Base-by-base conservation (phyloP, 2,797 vertebrate genomes). In the Sebastes diaconus region DNA sequence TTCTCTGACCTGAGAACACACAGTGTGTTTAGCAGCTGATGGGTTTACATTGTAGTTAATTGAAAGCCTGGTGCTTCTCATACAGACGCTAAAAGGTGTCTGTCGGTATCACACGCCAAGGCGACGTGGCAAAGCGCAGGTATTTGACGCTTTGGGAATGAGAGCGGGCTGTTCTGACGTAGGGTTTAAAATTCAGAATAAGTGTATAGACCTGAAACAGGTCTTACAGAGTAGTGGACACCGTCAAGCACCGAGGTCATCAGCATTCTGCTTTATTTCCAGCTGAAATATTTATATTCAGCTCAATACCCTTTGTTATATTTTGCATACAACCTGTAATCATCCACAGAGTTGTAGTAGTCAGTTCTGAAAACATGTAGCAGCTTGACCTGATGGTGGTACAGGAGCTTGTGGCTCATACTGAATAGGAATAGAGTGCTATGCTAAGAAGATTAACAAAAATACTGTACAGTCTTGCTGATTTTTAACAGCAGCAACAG, bases 201-300 rank as follows among this genome's bases (percentile, higher is more conserved):
- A 8, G 1, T 34, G 36, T 42, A 42, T 16, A 77, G 46, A 57
- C 30, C 2, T 4, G 24, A 54, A 77, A 30, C 34, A 59, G 32
- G 42, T 42, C 13, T n/a, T 25, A 34, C 34, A 55, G 22, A 5
- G 18, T 5, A 42, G 29, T 63, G 68, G 63, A 68, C 46, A 13
- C 29, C 54, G 11, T 14, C 18, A 30, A 69, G 16, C 66, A 29
- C 55, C 30, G 8, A 63, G 7, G 30, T 18, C 20, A 68, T 80
- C 24, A 61, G 13, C 58, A 67, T 75, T 61, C 74, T 57, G 68
- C n/a, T 55, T 54, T 13, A 52, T 71, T 12, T 36, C 9, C 22
- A 52, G n/a, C n/a, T 59, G 8, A 68, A 68, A 64, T n/a, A 61
- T 71, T 74, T 39, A 5, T 63, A 75, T 68, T 54, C 29, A 59